Conservation (phyloP, 2,888 invertebrate genomes). For the Unio pictorum region DNA sequence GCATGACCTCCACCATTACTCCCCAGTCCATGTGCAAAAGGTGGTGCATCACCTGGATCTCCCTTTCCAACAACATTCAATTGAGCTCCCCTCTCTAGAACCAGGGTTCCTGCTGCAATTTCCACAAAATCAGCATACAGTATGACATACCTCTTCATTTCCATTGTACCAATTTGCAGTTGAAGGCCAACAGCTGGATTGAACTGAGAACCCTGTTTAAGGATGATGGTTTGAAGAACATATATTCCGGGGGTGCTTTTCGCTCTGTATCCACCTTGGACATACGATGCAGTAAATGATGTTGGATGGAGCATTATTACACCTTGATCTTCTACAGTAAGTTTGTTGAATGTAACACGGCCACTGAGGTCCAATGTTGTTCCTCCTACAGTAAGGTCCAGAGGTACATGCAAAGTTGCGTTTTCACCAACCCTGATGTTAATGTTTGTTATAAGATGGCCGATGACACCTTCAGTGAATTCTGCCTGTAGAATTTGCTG, state of each 20-base stretch:
- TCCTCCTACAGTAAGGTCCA: slow-evolving; percentile 47
- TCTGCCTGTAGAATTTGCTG: slow-evolving; percentile 47
- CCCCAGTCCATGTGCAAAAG: slow-evolving; percentile 24
- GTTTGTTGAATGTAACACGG: slow-evolving; percentile 48
- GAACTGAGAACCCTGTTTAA: slow-evolving; percentile 48
- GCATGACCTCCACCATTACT: slow-evolving; percentile 49
- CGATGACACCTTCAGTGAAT: slow-evolving; percentile 41
- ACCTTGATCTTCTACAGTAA: slow-evolving; percentile 49
- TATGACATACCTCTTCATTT: slow-evolving; percentile 51
- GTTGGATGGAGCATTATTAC: slow-evolving; percentile 35
- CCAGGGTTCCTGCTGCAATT: slow-evolving; percentile 37
- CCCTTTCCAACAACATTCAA: slow-evolving; percentile 42
- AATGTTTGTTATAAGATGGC: slow-evolving; percentile 36
- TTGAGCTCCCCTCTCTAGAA: slow-evolving; percentile 50
- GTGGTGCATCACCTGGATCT: slow-evolving; percentile 16
- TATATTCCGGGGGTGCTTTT: slow-evolving; percentile 42
- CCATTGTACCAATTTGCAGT: slow-evolving; percentile 39
- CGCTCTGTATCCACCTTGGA: slow-evolving; percentile 35
- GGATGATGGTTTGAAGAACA: slow-evolving; percentile 31
- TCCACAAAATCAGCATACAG: slow-evolving; percentile 43
- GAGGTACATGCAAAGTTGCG: slow-evolving; percentile 50
- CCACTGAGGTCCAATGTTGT: slow-evolving; percentile 42
- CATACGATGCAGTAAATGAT: slow-evolving; percentile 45
- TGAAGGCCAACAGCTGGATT: slow-evolving; percentile 34
- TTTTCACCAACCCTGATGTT: slow-evolving; percentile 42